Evolutionary conservation across 35 echinoderm and acorn worm species (phyloP).

Genomic region (Ophiothrix spiculata): DNA sequence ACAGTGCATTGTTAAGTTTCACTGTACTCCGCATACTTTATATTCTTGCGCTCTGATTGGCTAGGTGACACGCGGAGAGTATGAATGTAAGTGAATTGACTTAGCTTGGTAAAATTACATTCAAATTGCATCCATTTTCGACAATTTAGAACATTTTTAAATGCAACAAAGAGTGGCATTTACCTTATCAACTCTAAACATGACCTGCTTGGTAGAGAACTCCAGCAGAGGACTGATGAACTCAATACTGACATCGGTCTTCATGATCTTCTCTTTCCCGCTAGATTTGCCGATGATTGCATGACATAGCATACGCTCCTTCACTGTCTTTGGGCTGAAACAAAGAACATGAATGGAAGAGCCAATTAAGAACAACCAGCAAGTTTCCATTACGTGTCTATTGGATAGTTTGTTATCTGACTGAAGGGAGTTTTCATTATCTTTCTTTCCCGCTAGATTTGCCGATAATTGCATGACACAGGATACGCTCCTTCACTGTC

Average conservation of each 20-base stretch:
- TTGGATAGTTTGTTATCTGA: conserved; percentile 91
- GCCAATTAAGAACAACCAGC: no score
- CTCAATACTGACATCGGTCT: conserved; percentile 89
- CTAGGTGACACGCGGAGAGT: no score
- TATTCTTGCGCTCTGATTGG: no score
- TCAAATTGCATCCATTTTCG: no score
- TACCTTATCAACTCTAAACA: conserved; percentile 96
- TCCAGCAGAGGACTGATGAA: conserved; percentile 97
- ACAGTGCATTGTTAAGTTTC: no score
- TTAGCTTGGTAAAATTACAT: no score
- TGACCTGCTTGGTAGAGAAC: conserved; percentile 87
- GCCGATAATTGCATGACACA: conserved; percentile 99
- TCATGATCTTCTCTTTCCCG: conserved; percentile 98
- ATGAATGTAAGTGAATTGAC: no score
- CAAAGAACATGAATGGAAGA: not conserved
- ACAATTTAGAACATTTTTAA: no score
- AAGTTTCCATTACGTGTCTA: conserved; percentile 68
- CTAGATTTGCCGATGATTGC: conserved; percentile 95
- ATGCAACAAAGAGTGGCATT: no score
- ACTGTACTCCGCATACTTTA: no score
- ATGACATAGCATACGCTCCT: conserved; percentile 93
- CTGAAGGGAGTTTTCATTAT: conserved; percentile 97
- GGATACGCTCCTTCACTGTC: conserved; percentile 82
- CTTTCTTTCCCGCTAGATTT: conserved; percentile 90
- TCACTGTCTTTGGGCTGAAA: conserved; percentile 83